phyloP scores from a whole-genome alignment of 2,888 invertebrate species.

The Phortica okadai region DNA sequence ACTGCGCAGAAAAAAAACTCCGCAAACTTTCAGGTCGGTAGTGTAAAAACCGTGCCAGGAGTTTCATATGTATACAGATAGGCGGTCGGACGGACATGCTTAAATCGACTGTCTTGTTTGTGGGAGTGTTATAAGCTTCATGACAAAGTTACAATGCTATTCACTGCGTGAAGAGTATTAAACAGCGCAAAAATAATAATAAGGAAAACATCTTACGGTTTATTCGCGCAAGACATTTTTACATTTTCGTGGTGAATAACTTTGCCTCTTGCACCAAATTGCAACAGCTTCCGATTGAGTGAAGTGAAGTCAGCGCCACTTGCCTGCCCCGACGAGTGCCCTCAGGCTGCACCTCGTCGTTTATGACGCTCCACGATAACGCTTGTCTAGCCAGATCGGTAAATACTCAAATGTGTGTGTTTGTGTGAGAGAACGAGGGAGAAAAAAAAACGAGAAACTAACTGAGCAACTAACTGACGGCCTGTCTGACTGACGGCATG shows the following conservation, averaged over 20 bases:
- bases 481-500: background rate
- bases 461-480: background rate
- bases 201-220: conserved; percentile 58
- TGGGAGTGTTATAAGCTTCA: background rate
- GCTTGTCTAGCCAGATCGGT: too few species aligned
- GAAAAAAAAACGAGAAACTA: too few species aligned
- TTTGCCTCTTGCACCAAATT: conserved; percentile 13
- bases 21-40: too few species aligned
- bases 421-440: too few species aligned
- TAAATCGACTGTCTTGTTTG: background rate
- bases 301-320: conserved; percentile 23
- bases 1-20: too few species aligned
- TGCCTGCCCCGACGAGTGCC: conserved; percentile 52
- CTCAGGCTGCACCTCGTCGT: background rate
- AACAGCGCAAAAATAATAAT: too few species aligned
- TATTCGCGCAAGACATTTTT: conserved; percentile 66
- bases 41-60: too few species aligned
- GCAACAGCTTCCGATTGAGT: background rate
- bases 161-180: too few species aligned
- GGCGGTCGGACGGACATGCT: background rate
- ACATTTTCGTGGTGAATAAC: conserved; percentile 38
- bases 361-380: background rate
- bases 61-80: conserved; percentile 33
- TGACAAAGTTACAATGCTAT: too few species aligned
- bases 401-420: too few species aligned